A percentile compares a stretch with the other conserved stretches of the same genome.
phyloP scores from a whole-genome alignment of 2,113 vertebrate species.

The Vimba vimba region DNA sequence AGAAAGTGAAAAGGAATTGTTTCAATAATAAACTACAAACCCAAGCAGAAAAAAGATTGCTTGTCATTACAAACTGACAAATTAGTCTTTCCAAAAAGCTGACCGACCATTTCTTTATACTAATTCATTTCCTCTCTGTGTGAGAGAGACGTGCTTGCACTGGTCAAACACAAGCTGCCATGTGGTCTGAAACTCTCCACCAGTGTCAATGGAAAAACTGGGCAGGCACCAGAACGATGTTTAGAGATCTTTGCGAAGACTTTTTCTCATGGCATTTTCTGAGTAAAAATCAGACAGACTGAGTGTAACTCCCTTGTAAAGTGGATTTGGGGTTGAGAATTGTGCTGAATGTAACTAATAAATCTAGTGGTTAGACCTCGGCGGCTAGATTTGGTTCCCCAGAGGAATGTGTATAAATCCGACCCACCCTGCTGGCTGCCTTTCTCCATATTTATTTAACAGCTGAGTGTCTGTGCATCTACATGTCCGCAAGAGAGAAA shows the following conservation, averaged over 20 bases:
- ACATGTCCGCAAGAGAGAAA: conserved; percentile 20
- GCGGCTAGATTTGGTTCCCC: conserved; percentile 21
- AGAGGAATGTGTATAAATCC: conserved; percentile 25
- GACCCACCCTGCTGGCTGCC: conserved; percentile 31
- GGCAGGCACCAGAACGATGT: background rate
- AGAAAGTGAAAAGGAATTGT: background rate
- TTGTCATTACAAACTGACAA: background rate
- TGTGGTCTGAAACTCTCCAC: background rate
- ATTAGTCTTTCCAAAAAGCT: conserved; percentile 10
- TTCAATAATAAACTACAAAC: conserved; percentile 1
- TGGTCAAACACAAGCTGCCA: conserved; percentile 7
- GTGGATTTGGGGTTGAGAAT: conserved; percentile 12
- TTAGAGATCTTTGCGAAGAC: background rate
- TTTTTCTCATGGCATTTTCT: conserved; percentile 13
- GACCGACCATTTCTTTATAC: conserved; percentile 11
- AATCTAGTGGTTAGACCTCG: conserved; percentile 6
- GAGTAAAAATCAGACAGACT: conserved; percentile 5
- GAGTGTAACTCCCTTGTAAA: conserved; percentile 12
- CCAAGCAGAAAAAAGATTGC: conserved; percentile 4
- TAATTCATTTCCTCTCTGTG: conserved; percentile 8
- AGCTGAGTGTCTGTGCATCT: conserved; percentile 30
- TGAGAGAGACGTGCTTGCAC: background rate
- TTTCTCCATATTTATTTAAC: conserved; percentile 27
- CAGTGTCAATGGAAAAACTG: conserved; percentile 29
- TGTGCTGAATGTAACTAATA: conserved; percentile 30